Conservation (phyloP, 1,140 invertebrate genomes). For the Protaetia brevitarsis region DNA sequence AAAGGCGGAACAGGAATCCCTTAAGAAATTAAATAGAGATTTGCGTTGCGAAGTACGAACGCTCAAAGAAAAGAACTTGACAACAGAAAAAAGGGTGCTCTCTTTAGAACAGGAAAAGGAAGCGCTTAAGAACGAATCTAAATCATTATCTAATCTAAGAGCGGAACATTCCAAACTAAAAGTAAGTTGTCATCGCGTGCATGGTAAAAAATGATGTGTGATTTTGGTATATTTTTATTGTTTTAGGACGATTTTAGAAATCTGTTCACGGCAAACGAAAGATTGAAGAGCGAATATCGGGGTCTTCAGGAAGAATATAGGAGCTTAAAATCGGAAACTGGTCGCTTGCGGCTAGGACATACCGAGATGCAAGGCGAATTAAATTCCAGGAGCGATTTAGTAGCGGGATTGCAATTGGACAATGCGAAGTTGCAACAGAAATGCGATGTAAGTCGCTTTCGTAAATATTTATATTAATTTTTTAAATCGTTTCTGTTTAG, state of each 20-base stretch:
- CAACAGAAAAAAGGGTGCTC: conserved; percentile 58
- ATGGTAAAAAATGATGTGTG: not conserved
- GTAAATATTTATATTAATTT: conserved; percentile 6
- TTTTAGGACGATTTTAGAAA: conserved; percentile 77
- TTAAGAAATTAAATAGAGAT: conserved; percentile 76
- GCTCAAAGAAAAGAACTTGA: conserved; percentile 62
- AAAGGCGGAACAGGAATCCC: conserved; percentile 74
- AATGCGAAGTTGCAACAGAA: conserved; percentile 80
- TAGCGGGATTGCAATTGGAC: conserved; percentile 76
- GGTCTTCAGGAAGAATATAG: conserved; percentile 83
- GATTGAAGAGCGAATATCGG: conserved; percentile 78
- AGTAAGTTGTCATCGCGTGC: conserved; percentile 37
- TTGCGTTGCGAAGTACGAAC: conserved; percentile 70
- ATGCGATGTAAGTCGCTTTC: conserved; percentile 65
- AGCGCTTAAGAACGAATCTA: conserved; percentile 65
- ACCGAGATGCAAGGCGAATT: conserved; percentile 83
- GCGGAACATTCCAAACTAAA: conserved; percentile 85
- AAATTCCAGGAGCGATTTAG: conserved; percentile 69
- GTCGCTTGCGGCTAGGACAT: conserved; percentile 72
- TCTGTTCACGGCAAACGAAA: conserved; percentile 78
- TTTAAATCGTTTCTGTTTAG: conserved; percentile 30
- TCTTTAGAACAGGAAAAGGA: conserved; percentile 66
- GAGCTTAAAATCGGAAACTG: conserved; percentile 73
- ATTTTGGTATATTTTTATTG: conserved; percentile 22
- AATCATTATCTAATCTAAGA: conserved; percentile 71